Evolutionary conservation across 2,113 vertebrate genomes (phyloP).

Genomic region (Oncorhynchus mykiss): DNA sequence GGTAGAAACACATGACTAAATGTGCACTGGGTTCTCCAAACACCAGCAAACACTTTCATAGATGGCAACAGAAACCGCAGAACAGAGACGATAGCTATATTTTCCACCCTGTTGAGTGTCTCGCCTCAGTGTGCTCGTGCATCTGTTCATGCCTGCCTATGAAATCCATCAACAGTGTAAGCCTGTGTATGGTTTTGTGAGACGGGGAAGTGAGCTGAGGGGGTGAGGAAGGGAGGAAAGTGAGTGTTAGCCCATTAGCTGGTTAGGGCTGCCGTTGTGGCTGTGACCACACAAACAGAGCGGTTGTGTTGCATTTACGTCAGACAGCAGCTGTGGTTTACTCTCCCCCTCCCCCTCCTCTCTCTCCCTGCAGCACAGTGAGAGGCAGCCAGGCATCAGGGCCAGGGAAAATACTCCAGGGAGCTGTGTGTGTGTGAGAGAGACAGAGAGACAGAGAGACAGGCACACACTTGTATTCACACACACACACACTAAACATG

Average conservation of each 20-base stretch:
- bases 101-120: not conserved
- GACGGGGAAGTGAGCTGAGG: conserved; percentile 21
- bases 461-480: not conserved
- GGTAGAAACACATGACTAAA: too few relatives aligned
- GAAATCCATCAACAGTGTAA: conserved; percentile 21
- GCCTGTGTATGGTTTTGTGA: not conserved
- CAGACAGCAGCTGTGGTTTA: conserved; percentile 65
- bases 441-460: too few relatives aligned
- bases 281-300: conserved; percentile 60
- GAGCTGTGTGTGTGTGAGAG: not conserved
- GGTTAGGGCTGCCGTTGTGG: conserved; percentile 56
- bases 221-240: conserved; percentile 17
- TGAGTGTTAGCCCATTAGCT: conserved; percentile 62
- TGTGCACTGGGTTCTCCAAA: not conserved
- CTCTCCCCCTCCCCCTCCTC: not conserved
- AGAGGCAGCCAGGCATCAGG: not conserved
- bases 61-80: not conserved
- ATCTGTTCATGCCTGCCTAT: conserved; percentile 34
- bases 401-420: not conserved
- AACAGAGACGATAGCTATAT: not conserved
- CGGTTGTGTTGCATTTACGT: conserved; percentile 70
- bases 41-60: not conserved
- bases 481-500: not conserved
- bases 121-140: conserved; percentile 1
- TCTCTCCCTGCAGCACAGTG: not conserved